Percentiles rank a stretch among this genome's conserved stretches.
Conservation (phyloP, 2,888 invertebrate genomes). For the Eupithecia subumbrata region DNA sequence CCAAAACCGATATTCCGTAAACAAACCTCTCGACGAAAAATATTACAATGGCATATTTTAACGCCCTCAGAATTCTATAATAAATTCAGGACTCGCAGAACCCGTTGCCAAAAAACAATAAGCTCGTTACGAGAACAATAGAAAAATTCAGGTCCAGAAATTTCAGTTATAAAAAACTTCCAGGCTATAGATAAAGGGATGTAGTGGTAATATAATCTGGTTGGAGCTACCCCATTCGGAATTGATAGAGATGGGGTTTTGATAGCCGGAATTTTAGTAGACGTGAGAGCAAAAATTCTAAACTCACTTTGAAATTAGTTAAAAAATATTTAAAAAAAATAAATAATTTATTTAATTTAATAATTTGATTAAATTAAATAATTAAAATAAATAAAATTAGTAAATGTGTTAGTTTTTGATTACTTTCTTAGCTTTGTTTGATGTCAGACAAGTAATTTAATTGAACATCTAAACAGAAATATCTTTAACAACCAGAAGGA, state of each 20-base stretch:
- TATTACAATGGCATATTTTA: constrained; percentile 22
- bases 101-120: constrained; percentile 34
- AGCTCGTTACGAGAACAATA: constrained; percentile 33
- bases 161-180: constrained; percentile 43
- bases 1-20: constrained; percentile 3
- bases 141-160: constrained; percentile 38
- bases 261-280: constrained; percentile 5
- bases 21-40: not conserved
- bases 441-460: not conserved
- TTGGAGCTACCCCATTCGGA: constrained; percentile 31
- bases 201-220: constrained; percentile 42
- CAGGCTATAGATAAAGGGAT: constrained; percentile 37
- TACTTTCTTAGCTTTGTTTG: not conserved
- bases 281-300: no score
- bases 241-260: not conserved
- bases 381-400: no score
- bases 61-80: constrained; percentile 17
- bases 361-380: no score
- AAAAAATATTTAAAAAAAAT: no score
- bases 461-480: not conserved
- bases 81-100: constrained; percentile 25
- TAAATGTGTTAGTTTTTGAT: not conserved
- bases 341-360: no score
- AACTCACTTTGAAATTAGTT: no score
- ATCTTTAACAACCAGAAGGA: not conserved